Evolutionary conservation across 2,797 vertebrate species (phyloP).

Genomic region (Silurus lanzhouensis): DNA sequence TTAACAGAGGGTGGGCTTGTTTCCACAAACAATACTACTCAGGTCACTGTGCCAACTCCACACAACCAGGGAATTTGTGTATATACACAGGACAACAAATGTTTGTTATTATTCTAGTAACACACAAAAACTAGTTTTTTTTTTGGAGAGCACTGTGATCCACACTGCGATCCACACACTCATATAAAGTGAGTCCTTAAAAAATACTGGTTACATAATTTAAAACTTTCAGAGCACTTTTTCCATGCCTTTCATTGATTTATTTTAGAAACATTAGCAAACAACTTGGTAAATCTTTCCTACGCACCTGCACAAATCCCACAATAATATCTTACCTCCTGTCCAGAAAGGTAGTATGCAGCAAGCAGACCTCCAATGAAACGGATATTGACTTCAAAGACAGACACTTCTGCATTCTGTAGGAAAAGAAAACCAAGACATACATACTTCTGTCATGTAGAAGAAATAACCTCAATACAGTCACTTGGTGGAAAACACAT

Average conservation of each 20-base stretch:
- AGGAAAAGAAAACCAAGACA: slow-evolving; percentile 46
- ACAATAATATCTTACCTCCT: slow-evolving; percentile 81
- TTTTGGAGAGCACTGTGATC: background rate
- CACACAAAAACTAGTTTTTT: background rate
- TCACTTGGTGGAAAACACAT: background rate
- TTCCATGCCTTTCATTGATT: background rate
- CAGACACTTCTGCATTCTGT: slow-evolving; percentile 96
- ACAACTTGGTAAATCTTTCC: background rate
- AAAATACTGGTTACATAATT: background rate
- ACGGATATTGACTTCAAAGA: slow-evolving; percentile 98
- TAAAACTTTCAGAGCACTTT: background rate
- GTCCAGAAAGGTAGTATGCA: slow-evolving; percentile 95
- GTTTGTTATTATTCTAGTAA: background rate
- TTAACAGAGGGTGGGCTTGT: slow-evolving; percentile 39
- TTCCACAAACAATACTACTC: slow-evolving; percentile 33
- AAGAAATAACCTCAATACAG: background rate
- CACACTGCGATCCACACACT: background rate
- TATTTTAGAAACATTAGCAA: background rate
- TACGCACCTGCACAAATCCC: slow-evolving; percentile 24
- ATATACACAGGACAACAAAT: background rate
- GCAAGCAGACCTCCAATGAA: slow-evolving; percentile 96
- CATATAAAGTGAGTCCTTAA: background rate
- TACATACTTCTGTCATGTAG: slow-evolving; percentile 4
- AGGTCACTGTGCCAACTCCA: slow-evolving; percentile 12
- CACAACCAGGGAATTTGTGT: background rate